A percentile compares a stretch with the other conserved stretches of the same genome.
Evolutionary conservation across 1,140 invertebrate genomes (phyloP).

Genomic region (Lucilia cuprina): DNA sequence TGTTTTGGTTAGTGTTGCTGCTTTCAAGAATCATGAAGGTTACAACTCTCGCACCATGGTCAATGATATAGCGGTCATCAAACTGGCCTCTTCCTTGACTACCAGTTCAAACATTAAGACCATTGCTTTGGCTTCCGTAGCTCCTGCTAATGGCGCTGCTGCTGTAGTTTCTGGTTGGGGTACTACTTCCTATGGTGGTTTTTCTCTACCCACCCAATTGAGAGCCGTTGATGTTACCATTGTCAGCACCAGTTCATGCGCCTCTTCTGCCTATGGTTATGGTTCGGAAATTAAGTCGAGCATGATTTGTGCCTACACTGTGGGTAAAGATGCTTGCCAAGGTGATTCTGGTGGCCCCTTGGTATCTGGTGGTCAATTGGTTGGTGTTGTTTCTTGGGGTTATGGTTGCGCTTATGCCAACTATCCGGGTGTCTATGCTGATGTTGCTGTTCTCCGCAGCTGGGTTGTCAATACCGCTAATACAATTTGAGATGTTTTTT

Average conservation of each 20-base stretch:
- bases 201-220: conserved; percentile 38
- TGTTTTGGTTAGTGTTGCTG: conserved; percentile 37
- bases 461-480: conserved; percentile 20
- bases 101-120: conserved; percentile 56
- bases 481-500: conserved; percentile 42
- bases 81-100: conserved; percentile 53
- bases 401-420: conserved; percentile 62
- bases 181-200: conserved; percentile 61
- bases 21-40: conserved; percentile 43
- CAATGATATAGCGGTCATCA: conserved; percentile 67
- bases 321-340: conserved; percentile 52
- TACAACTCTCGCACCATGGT: conserved; percentile 19
- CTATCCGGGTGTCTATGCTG: conserved; percentile 57
- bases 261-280: conserved; percentile 46
- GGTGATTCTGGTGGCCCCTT: conserved; percentile 57
- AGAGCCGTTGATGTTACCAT: conserved; percentile 49
- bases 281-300: conserved; percentile 43
- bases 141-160: conserved; percentile 47
- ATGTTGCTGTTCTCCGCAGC: conserved; percentile 15
- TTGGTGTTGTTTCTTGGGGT: conserved; percentile 71
- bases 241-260: conserved; percentile 40
- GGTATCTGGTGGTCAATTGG: conserved; percentile 53
- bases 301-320: conserved; percentile 50
- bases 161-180: conserved; percentile 46
- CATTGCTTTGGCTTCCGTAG: conserved; percentile 50